A percentile compares a stretch with the other conserved stretches of the same genome.
These are phyloP conservation scores for Condylura cristata DNA, from an alignment of 2,113 vertebrate genomes.

Conservation along the genomic window DNA sequence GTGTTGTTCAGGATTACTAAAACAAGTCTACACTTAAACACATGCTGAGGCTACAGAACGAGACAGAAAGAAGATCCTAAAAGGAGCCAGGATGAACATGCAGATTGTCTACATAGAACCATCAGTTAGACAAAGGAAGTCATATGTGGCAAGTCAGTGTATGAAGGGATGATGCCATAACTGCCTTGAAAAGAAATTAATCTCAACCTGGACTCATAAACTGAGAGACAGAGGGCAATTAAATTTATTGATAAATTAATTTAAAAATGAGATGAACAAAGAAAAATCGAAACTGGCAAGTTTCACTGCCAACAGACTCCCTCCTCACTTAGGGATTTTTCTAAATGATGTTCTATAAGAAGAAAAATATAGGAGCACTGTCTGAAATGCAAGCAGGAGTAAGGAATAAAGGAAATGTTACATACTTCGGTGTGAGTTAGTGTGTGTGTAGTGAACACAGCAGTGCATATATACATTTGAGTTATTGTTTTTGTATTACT, in stretches of 20 bases:
- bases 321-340: not conserved
- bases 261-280: slow-evolving; percentile 4
- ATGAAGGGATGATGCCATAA: not conserved
- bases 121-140: not conserved
- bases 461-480: no score
- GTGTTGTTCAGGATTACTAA: not conserved
- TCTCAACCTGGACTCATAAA: not conserved
- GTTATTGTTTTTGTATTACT: no score
- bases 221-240: not conserved
- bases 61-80: not conserved
- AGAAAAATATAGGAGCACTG: not conserved
- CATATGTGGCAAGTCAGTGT: not conserved
- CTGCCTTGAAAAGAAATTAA: not conserved
- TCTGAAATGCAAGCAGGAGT: not conserved
- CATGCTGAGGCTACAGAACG: not conserved
- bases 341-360: not conserved
- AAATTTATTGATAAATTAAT: not conserved
- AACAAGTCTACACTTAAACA: not conserved
- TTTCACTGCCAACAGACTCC: not conserved
- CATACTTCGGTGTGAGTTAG: not conserved
- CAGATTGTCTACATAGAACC: not conserved
- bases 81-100: not conserved
- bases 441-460: no score
- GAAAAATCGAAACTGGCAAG: not conserved
- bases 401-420: not conserved